Percentiles rank a stretch among this genome's conserved stretches.
These are phyloP conservation scores for Melanchra persicariae DNA, from an alignment of 2,888 invertebrate genomes.

Conservation along the genomic window DNA sequence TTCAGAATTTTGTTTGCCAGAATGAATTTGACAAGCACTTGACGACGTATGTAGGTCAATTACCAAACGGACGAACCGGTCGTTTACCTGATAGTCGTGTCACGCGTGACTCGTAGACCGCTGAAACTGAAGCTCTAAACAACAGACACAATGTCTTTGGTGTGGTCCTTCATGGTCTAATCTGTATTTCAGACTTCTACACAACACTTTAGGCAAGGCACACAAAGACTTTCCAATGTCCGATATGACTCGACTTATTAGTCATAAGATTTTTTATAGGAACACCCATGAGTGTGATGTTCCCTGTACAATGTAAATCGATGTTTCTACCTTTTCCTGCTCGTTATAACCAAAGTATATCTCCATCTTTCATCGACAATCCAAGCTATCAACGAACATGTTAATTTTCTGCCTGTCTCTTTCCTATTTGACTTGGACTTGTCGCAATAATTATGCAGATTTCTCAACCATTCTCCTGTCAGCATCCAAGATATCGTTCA, in stretches of 20 bases:
- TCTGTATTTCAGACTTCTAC: background rate
- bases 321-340: background rate
- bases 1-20: background rate
- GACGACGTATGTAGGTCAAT: slow-evolving; percentile 29
- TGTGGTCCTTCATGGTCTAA: background rate
- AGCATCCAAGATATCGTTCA: no score
- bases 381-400: background rate
- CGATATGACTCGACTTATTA: slow-evolving; percentile 3
- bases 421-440: background rate
- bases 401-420: no score
- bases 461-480: background rate
- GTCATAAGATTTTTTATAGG: slow-evolving; percentile 5
- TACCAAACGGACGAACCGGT: slow-evolving; percentile 27
- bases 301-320: background rate
- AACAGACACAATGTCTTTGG: background rate
- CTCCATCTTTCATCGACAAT: background rate
- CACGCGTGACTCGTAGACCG: slow-evolving; percentile 22
- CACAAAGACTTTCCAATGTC: slow-evolving; percentile 8
- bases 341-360: background rate
- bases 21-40: slow-evolving; percentile 28
- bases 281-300: background rate
- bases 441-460: background rate
- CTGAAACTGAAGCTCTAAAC: slow-evolving; percentile 16
- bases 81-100: slow-evolving; percentile 39
- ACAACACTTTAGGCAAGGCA: background rate